Percentiles rank a stretch among this genome's conserved stretches.
Evolutionary conservation across 2,797 vertebrate genomes (phyloP).

Genomic region (Pseudochirops corinnae): DNA sequence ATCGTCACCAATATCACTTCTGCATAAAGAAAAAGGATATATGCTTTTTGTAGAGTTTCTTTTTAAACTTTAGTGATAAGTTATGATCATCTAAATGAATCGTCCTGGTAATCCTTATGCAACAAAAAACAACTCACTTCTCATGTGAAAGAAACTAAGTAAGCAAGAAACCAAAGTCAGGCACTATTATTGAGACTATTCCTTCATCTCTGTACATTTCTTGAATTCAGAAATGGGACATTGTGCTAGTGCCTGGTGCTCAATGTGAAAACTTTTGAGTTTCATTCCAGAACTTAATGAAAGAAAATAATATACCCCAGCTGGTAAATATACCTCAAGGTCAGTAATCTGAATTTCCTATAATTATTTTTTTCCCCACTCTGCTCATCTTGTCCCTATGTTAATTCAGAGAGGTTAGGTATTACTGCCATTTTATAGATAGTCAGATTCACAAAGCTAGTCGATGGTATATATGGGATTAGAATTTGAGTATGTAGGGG

Average conservation of each 20-base stretch:
- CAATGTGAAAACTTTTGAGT: neutral
- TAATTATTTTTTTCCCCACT: neutral
- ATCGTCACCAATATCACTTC: slow-evolving; percentile 68
- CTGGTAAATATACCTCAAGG: neutral
- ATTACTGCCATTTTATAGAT: neutral
- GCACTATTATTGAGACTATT: neutral
- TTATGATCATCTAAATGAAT: neutral
- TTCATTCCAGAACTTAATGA: neutral
- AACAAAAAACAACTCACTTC: neutral
- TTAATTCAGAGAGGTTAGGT: neutral
- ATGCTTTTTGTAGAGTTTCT: neutral
- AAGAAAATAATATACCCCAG: neutral
- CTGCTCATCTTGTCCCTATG: neutral
- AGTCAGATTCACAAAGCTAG: neutral
- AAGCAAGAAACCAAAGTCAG: neutral
- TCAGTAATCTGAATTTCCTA: neutral
- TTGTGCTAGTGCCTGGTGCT: neutral
- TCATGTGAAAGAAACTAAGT: neutral
- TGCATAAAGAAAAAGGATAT: slow-evolving; percentile 38
- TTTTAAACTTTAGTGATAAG: neutral
- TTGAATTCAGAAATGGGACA: neutral
- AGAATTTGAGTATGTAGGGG: neutral
- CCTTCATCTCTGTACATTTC: neutral
- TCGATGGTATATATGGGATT: neutral
- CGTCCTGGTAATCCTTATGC: neutral